Base-by-base conservation (phyloP, 2,888 invertebrate genomes). In the Acronicta psi region DNA sequence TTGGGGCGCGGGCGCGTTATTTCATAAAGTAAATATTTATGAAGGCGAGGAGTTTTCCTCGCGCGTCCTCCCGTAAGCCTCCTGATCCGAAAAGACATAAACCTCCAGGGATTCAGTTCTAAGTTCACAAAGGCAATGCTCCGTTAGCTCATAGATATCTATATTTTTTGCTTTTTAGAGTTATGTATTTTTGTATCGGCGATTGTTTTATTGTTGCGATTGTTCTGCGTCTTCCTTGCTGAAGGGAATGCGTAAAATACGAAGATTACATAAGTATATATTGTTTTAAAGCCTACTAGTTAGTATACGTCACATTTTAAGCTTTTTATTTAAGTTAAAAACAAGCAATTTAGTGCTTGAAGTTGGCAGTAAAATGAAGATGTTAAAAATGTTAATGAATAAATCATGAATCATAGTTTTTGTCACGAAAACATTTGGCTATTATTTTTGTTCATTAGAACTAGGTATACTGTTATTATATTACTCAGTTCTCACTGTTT, bases 11-110 rank as follows among this genome's bases (percentile, higher is more conserved):
- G 85, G 87, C 86, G 85, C 83, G 90, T 92, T 92, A 91, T 93
- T 93, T 93, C 90, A 90, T 93, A 92, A 91, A 90, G 93, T 93
- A 94, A 93, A 94, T 94, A 94, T 94, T 93, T 94, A 93, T 93
- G 91, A 93, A 90, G 83, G 82, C 86, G 88, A 88, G 87, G 89
- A 89, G 89, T 89, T 90, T 85, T 84, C 83, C 82, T 79, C 86
- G 83, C 86, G 84, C 90, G 88, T 91, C 88, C 88, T 86, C 80
- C 83, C 77, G 88, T 91, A 92, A 92, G 92, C 91, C 89, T 84
- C 80, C 84, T 91, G 91, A 93, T 93, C 93, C 92, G 86, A 91
- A 91, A 91, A 93, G 90, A 92, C 92, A 90, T 91, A 93, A 92
- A 93, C 92, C 92, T 90, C 90, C 62, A 66, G 90, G 92, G 92